phyloP scores from a whole-genome alignment of 2,888 invertebrate species.

The Eristalis tenax region DNA sequence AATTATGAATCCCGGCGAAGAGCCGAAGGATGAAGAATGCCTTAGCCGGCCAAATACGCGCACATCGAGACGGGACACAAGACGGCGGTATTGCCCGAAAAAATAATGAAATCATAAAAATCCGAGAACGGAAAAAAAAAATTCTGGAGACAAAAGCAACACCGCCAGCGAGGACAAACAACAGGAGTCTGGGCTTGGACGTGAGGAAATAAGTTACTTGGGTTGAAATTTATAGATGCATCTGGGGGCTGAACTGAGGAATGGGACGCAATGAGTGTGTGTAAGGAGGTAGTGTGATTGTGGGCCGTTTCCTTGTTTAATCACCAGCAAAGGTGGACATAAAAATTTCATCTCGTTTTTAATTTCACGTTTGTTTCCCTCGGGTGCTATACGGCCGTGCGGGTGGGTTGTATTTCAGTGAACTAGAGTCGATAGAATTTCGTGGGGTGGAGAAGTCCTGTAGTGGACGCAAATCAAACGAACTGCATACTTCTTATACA shows the following conservation, averaged over 20 bases:
- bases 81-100: slow-evolving; percentile 26
- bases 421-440: background rate
- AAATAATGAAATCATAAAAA: slow-evolving; percentile 70
- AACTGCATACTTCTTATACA: background rate
- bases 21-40: slow-evolving; percentile 43
- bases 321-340: slow-evolving; percentile 67
- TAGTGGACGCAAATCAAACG: background rate
- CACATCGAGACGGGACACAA: slow-evolving; percentile 4
- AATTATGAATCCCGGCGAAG: slow-evolving; percentile 58
- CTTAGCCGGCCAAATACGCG: slow-evolving; percentile 15
- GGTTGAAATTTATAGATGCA: slow-evolving; percentile 57
- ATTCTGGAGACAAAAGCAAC: slow-evolving; percentile 49
- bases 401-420: slow-evolving; percentile 32
- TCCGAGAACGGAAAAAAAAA: slow-evolving; percentile 45
- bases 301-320: slow-evolving; percentile 59
- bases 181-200: slow-evolving; percentile 44
- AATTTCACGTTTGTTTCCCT: slow-evolving; percentile 62
- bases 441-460: background rate
- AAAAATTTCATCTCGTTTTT: slow-evolving; percentile 68
- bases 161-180: slow-evolving; percentile 50
- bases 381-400: slow-evolving; percentile 37
- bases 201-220: slow-evolving; percentile 27
- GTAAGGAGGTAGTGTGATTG: slow-evolving; percentile 9
- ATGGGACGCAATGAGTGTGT: slow-evolving; percentile 37
- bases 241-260: slow-evolving; percentile 4